phyloP scores from a whole-genome alignment of 2,888 invertebrate species.

The Heliconius ismenius region DNA sequence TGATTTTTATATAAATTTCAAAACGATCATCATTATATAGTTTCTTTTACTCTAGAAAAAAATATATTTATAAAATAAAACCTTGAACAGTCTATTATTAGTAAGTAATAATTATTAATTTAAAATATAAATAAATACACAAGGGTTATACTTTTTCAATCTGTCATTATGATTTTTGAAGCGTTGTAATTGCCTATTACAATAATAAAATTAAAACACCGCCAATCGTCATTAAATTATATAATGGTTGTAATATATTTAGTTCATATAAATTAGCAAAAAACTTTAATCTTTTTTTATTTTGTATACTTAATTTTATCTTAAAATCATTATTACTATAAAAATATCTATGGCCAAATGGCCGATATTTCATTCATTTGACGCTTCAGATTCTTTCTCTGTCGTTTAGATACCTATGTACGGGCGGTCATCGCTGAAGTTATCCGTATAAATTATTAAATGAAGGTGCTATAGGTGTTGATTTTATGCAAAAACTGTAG shows the following conservation, averaged over 20 bases:
- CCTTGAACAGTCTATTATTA: neutral
- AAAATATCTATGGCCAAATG: slow-evolving; percentile 63
- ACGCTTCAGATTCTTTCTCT: slow-evolving; percentile 74
- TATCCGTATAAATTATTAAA: slow-evolving; percentile 78
- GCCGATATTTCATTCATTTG: slow-evolving; percentile 71
- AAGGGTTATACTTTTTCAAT: slow-evolving; percentile 11
- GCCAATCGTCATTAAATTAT: neutral
- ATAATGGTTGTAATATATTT: neutral
- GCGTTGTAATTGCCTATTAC: neutral
- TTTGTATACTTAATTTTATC: neutral
- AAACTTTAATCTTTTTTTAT: neutral
- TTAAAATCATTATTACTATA: neutral
- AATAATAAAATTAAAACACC: neutral
- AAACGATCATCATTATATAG: slow-evolving; percentile 15
- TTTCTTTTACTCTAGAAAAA: neutral
- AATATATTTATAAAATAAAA: neutral
- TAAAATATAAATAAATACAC: slow-evolving; percentile 21
- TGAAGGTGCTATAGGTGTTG: slow-evolving; percentile 82
- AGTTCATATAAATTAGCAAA: neutral
- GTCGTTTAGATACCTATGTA: slow-evolving; percentile 71
- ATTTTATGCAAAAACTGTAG: slow-evolving; percentile 81
- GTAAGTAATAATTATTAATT: slow-evolving; percentile 6
- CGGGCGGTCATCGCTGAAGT: slow-evolving; percentile 76
- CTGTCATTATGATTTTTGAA: slow-evolving; percentile 12
- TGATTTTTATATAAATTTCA: slow-evolving; percentile 29